Conservation (phyloP, 2,888 invertebrate species). For the Agriopis aurantiaria region DNA sequence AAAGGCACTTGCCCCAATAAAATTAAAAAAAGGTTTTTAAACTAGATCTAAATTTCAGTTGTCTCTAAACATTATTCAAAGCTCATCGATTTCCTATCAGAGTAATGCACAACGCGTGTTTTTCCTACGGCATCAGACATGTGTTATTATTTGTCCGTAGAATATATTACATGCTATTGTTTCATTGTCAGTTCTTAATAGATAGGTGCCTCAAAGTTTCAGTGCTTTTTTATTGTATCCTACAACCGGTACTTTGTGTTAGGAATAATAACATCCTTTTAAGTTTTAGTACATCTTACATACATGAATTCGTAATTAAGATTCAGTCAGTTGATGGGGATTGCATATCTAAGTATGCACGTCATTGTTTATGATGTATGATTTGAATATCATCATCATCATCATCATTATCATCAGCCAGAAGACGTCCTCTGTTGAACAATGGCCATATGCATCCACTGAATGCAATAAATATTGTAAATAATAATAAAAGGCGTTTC, state of each 20-base stretch:
- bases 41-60: neutral
- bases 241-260: constrained; percentile 31
- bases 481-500: too few species aligned
- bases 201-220: constrained; percentile 16
- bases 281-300: constrained; percentile 7
- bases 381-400: neutral
- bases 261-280: constrained; percentile 23
- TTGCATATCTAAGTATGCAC: neutral
- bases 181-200: constrained; percentile 40
- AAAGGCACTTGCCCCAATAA: too few species aligned
- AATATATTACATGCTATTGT: constrained; percentile 58
- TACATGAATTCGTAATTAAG: constrained; percentile 9
- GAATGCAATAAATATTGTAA: too few species aligned
- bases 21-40: neutral
- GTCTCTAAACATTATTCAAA: constrained; percentile 7
- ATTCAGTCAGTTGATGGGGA: neutral
- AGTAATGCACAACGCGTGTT: constrained; percentile 59
- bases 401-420: too few species aligned
- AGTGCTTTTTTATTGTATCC: constrained; percentile 27
- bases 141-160: constrained; percentile 59
- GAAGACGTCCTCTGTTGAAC: too few species aligned
- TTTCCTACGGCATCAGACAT: constrained; percentile 49
- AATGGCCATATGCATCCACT: too few species aligned
- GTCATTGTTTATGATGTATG: neutral
- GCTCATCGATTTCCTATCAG: constrained; percentile 28